A percentile compares a stretch with the other conserved stretches of the same genome.
Conservation (phyloP, 2,797 vertebrate genomes). For the Micromesistius poutassou region DNA sequence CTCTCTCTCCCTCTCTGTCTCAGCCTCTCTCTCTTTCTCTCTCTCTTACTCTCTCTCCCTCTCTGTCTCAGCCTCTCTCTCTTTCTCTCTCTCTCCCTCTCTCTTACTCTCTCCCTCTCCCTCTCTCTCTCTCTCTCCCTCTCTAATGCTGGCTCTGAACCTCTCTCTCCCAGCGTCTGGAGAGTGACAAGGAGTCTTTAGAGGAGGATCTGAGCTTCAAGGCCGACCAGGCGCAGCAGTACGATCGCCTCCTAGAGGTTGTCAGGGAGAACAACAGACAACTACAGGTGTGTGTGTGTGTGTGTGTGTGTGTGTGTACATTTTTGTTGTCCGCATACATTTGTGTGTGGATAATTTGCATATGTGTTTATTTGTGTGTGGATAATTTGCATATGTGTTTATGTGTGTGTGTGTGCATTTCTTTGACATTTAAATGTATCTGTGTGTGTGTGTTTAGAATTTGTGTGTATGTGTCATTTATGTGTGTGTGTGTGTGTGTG, state of each 20-base stretch:
- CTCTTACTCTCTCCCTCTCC: constrained; percentile 7
- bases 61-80: constrained; percentile 75
- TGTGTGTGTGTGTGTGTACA: neutral
- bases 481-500: neutral
- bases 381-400: neutral
- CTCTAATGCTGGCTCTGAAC: neutral
- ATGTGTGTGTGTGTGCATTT: constrained; percentile 1
- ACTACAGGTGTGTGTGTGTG: constrained; percentile 79
- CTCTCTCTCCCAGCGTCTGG: constrained; percentile 74
- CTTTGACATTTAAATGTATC: constrained; percentile 53
- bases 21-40: constrained; percentile 77
- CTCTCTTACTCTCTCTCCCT: too few species aligned
- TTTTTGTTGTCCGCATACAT: neutral
- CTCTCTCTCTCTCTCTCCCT: neutral
- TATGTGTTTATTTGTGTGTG: constrained; percentile 50
- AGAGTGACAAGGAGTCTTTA: constrained; percentile 81
- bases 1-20: neutral
- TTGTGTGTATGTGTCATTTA: neutral
- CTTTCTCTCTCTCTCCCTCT: too few species aligned
- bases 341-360: neutral
- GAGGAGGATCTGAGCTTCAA: constrained; percentile 89
- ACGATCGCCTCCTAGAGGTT: constrained; percentile 82
- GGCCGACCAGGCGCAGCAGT: constrained; percentile 84
- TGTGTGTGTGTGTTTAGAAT: constrained; percentile 61
- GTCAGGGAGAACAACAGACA: constrained; percentile 87